Evolutionary conservation across 2,113 vertebrate genomes (phyloP).

Genomic region (Carlito syrichta): DNA sequence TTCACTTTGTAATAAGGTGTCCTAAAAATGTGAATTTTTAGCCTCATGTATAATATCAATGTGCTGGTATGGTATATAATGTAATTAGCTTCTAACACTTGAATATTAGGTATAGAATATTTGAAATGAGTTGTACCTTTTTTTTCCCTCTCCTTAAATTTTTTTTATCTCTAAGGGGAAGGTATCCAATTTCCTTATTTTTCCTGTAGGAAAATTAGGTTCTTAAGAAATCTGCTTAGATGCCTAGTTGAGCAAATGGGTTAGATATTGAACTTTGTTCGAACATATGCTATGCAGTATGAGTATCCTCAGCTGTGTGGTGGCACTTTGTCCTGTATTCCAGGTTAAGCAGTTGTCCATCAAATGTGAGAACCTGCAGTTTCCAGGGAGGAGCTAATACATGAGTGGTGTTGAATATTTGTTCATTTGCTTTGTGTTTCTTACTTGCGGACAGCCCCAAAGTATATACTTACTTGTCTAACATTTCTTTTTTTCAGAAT

Average conservation of each 20-base stretch:
- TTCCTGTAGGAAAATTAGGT: background rate
- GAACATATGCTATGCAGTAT: background rate
- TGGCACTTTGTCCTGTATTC: background rate
- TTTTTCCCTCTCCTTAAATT: background rate
- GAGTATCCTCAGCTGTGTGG: background rate
- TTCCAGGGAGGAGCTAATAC: background rate
- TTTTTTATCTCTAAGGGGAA: background rate
- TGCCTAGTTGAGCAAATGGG: background rate
- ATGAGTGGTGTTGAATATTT: background rate
- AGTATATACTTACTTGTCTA: background rate
- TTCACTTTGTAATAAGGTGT: background rate
- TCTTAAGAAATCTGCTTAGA: slow-evolving; percentile 1
- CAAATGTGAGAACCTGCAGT: background rate
- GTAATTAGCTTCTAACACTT: background rate
- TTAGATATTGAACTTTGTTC: background rate
- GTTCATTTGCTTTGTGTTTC: background rate
- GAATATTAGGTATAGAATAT: background rate
- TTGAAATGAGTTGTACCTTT: slow-evolving; percentile 3
- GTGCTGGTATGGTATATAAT: background rate
- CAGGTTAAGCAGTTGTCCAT: background rate
- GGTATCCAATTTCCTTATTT: background rate
- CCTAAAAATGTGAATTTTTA: slow-evolving; percentile 29
- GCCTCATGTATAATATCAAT: background rate
- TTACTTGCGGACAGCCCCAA: background rate
- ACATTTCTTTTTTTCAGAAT: slow-evolving; percentile 7